Evolutionary conservation across 2,797 vertebrate genomes (phyloP).

Genomic region (Botia almorhae): DNA sequence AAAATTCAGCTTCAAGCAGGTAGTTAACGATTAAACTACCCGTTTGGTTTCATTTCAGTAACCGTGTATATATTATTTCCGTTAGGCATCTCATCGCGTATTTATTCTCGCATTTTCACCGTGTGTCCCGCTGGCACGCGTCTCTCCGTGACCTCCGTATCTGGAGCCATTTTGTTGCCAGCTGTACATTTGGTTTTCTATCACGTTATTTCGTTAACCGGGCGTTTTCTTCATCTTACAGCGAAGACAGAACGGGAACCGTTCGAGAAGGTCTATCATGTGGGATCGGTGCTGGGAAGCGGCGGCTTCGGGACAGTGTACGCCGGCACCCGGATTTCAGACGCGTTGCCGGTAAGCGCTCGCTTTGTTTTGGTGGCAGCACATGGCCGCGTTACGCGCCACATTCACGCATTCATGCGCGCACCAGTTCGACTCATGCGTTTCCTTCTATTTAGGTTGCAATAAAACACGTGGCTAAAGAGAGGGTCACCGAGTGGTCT

Average conservation of each 20-base stretch:
- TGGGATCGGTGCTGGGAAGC: constrained; percentile 92
- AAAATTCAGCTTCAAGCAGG: constrained; percentile 93
- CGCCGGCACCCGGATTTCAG: constrained; percentile 87
- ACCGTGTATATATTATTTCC: neutral
- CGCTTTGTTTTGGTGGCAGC: constrained; percentile 60
- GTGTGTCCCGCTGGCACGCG: neutral
- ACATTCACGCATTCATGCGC: constrained; percentile 20
- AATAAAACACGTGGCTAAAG: constrained; percentile 92
- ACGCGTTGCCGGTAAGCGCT: constrained; percentile 90
- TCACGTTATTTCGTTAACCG: neutral
- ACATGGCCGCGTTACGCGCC: constrained; percentile 52
- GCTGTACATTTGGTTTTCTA: neutral
- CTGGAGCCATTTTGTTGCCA: constrained; percentile 58
- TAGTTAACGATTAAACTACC: constrained; percentile 58
- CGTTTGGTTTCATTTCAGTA: neutral
- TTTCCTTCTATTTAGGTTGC: constrained; percentile 81
- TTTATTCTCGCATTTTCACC: neutral
- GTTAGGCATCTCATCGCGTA: neutral
- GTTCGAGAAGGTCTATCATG: constrained; percentile 93
- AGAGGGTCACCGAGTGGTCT: constrained; percentile 92
- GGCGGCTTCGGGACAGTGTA: constrained; percentile 96
- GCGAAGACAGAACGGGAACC: constrained; percentile 91
- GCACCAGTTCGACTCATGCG: neutral
- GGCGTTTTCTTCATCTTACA: constrained; percentile 61
- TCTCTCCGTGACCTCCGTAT: constrained; percentile 42